A percentile compares a stretch with the other conserved stretches of the same genome.
phyloP scores from a whole-genome alignment of 2,797 vertebrate genomes.

The Myotis planiceps region DNA sequence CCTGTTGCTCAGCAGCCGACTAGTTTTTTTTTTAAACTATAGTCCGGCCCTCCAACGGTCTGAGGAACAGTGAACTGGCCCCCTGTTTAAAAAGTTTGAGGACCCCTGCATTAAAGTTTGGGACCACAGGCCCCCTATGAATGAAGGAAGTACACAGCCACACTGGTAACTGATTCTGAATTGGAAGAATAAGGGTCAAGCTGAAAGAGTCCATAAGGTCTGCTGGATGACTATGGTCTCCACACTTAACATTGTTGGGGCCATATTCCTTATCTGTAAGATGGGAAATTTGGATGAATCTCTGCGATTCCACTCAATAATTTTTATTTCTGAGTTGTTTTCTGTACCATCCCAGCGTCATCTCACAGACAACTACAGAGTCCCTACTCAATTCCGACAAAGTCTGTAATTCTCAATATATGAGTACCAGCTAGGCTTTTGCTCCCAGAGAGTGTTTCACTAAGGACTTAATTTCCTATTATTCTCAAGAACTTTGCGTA shows the following conservation, averaged over 20 bases:
- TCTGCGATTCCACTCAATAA: not conserved
- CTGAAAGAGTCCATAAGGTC: not conserved
- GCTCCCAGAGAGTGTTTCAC: not conserved
- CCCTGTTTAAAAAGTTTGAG: not conserved
- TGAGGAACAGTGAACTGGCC: too few species aligned
- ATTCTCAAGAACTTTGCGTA: slow-evolving; percentile 59
- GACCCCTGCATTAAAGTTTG: too few species aligned
- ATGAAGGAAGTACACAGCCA: not conserved
- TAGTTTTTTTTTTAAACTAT: too few species aligned
- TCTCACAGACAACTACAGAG: not conserved
- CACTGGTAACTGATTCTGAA: too few species aligned
- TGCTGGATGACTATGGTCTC: not conserved
- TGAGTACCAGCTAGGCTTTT: not conserved
- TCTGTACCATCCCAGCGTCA: not conserved
- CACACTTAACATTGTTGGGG: not conserved
- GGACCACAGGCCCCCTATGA: not conserved
- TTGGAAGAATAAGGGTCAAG: not conserved
- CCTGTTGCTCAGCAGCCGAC: too few species aligned
- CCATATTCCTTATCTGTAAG: not conserved
- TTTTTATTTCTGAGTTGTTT: slow-evolving; percentile 5
- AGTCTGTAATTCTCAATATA: not conserved
- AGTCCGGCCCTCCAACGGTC: too few species aligned
- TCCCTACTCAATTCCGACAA: not conserved
- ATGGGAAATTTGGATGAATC: not conserved
- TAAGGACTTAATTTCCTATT: slow-evolving; percentile 64